phyloP scores from a whole-genome alignment of 2,888 invertebrate species.

The Caradrina clavipalpis region DNA sequence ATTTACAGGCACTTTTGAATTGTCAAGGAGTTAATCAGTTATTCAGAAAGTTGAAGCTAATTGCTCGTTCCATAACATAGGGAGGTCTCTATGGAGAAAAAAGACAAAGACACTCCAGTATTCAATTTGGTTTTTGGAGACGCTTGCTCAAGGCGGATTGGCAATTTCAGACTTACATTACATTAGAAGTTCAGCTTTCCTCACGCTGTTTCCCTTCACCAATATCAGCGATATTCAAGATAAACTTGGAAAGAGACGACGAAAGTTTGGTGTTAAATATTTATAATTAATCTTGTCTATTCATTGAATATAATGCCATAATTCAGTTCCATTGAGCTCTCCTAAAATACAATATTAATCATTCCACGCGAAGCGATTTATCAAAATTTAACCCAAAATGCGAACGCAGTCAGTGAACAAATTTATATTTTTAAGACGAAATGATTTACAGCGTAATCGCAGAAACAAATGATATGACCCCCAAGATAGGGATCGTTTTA shows the following conservation, averaged over 20 bases:
- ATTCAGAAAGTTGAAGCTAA: too few species aligned
- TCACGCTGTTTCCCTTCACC: neutral
- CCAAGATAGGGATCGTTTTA: constrained; percentile 44
- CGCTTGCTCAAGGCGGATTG: too few species aligned
- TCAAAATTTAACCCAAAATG: constrained; percentile 52
- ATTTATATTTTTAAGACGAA: constrained; percentile 46
- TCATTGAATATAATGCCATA: constrained; percentile 23
- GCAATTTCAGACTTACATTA: too few species aligned
- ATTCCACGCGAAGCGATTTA: constrained; percentile 43
- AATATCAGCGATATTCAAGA: too few species aligned
- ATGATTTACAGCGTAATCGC: constrained; percentile 54
- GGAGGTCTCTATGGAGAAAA: too few species aligned
- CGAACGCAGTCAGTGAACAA: constrained; percentile 33
- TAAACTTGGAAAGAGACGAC: neutral
- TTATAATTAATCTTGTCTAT: constrained; percentile 40
- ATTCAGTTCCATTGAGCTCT: constrained; percentile 32
- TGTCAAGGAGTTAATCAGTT: too few species aligned
- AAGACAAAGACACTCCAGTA: too few species aligned
- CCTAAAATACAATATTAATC: constrained; percentile 51
- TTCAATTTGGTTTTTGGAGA: too few species aligned
- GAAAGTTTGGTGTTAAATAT: constrained; percentile 22
- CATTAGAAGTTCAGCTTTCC: neutral
- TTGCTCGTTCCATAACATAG: too few species aligned
- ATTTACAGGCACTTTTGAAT: too few species aligned
- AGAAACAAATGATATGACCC: constrained; percentile 55